Base-by-base conservation (phyloP, 2,888 invertebrate species). In the Pyrocoelia pectoralis region DNA sequence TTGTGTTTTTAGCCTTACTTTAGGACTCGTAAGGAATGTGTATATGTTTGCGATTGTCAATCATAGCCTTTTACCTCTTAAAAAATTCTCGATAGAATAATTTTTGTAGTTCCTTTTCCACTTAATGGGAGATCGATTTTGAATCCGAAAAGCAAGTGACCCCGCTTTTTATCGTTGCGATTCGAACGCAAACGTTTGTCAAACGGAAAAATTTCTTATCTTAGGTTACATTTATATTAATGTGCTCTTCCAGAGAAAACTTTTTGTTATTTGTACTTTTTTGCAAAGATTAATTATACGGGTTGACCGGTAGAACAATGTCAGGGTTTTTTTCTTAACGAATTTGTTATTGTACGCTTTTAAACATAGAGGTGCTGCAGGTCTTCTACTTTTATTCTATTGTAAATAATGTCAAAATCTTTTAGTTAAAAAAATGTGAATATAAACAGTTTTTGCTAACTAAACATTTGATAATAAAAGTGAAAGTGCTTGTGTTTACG, bases 11-110 rank as follows among this genome's bases (percentile, higher is more conserved):
- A 14, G n/a, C 17, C 17, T 24, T 50, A 28, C 49, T 19, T 13
- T 5, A 28, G 4, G 28, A 18, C 19, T 46, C 46, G 46, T 18
- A 46, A 46, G 46, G 46, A 17, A 17, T 15, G n/a, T 41, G 18
- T 60, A 40, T 61, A 50, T 60, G 61, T 66, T 57, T 61, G 67
- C 65, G 67, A 67, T 65, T 61, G 67, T 59, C 67, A 65, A 67
- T 65, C 67, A 67, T 55, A 50, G 49, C 59, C 43, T 54, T 40
- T n/a, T 48, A 49, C 60, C 52, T 59, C 46, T 51, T 59, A 18
- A 52, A 52, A 43, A 41, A 29, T 17, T 33, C 5, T 6, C 10
- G 9, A 13, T 14, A 14, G 15, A 5, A 29, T 29, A 13, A 29
- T 33, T 28, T 52, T 33, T 33, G 28, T 33, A n/a, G n/a, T 38